Conservation (phyloP, 2,797 vertebrate genomes). For the Gambusia yucatana region DNA sequence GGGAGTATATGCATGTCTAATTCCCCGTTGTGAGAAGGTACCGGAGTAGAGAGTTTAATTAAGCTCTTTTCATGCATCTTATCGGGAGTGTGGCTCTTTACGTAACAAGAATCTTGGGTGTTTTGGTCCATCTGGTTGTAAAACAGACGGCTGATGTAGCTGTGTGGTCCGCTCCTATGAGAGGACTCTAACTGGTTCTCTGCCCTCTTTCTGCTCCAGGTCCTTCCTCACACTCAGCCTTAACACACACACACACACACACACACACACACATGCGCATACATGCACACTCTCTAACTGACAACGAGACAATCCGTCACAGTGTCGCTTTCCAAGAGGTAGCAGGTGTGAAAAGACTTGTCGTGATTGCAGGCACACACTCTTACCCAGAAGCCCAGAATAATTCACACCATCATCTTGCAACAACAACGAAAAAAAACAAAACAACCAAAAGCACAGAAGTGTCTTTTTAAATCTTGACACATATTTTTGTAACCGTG, state of each 20-base stretch:
- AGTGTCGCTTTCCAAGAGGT: conserved; percentile 52
- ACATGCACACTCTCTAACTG: conserved; percentile 18
- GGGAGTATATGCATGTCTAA: conserved; percentile 44
- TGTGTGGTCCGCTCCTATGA: conserved; percentile 32
- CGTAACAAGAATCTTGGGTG: conserved; percentile 11
- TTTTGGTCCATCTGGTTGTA: conserved; percentile 16
- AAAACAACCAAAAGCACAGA: background rate
- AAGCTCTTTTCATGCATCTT: conserved; percentile 35
- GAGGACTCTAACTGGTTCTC: conserved; percentile 47
- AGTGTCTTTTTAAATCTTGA: conserved; percentile 10
- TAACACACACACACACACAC: conserved; percentile 22
- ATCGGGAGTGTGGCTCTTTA: conserved; percentile 13
- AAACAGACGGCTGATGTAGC: conserved; percentile 42
- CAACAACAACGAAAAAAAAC: conserved; percentile 17
- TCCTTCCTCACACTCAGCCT: conserved; percentile 59
- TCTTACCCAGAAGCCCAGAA: conserved; percentile 49
- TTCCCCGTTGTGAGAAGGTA: conserved; percentile 56
- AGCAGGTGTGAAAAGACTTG: conserved; percentile 74
- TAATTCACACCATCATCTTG: conserved; percentile 65
- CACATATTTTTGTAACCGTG: background rate
- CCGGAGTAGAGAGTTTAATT: conserved; percentile 58
- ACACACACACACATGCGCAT: conserved; percentile 12
- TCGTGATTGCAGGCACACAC: conserved; percentile 42
- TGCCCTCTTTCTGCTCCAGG: conserved; percentile 27
- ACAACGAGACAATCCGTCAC: conserved; percentile 54